phyloP scores from a whole-genome alignment of 2,113 vertebrate genomes.

The Crocuta crocuta region DNA sequence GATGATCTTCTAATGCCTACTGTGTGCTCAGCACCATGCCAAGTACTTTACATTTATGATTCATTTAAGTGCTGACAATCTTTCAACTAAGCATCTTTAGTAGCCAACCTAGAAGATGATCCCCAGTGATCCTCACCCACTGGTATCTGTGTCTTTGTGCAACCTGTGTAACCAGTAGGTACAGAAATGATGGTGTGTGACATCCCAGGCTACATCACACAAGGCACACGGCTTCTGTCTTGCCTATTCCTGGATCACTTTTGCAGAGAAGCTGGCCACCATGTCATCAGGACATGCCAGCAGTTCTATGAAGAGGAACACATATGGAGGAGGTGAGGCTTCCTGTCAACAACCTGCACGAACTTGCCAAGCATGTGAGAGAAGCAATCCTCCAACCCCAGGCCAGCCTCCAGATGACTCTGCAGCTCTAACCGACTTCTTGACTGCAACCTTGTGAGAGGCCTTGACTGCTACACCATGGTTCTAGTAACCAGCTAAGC shows the following conservation, averaged over 20 bases:
- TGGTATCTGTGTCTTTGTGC: background rate
- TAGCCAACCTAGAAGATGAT: background rate
- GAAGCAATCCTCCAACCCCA: background rate
- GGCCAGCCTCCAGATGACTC: background rate
- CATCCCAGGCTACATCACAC: background rate
- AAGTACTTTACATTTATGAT: background rate
- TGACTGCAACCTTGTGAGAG: background rate
- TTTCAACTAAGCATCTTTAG: background rate
- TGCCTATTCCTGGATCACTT: background rate
- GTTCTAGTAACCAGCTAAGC: background rate
- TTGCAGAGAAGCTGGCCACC: background rate
- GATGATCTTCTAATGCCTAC: background rate
- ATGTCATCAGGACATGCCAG: background rate
- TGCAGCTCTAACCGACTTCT: background rate
- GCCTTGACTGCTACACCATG: background rate
- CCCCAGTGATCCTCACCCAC: fast-evolving
- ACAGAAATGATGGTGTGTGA: background rate
- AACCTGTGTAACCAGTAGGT: background rate
- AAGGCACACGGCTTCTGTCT: background rate
- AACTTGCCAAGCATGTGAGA: background rate
- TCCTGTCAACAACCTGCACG: background rate
- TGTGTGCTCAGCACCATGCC: background rate
- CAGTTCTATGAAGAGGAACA: background rate
- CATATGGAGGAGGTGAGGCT: background rate
- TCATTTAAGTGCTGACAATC: background rate